Evolutionary conservation across 2,113 vertebrate species (phyloP), one percentile per base, ranked within the genome.

Genomic region (Hystrix cristata): DNA sequence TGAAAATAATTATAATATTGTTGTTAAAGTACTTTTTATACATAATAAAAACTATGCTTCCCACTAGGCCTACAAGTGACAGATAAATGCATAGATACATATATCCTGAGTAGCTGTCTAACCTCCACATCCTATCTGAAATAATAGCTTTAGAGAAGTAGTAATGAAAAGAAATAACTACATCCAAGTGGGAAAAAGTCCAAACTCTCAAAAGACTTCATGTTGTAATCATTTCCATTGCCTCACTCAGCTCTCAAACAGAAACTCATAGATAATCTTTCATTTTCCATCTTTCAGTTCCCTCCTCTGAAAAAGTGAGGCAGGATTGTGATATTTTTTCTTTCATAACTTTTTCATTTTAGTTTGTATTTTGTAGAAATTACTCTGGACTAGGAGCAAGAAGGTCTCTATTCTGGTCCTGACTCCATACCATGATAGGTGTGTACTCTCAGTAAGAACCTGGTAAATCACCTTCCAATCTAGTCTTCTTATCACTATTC

Each of bases 31-130:
- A 38, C 92, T 76, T 93, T 91, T 80, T 94, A 96, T 81, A 62
- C 79, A 43, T 84, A 94, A 69, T 92, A n/a, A 87, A 87, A 93
- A 84, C 74, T 96, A 65, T 76, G 74, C 74, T 91, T 90, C 80
- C 87, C 67, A 60, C 34, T 62, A 92, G 94, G 94, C 90, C 74
- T 90, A 64, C 15, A 94, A 95, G 82, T 0, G 0, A 76, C 38
- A 55, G 87, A 79, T 90, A 29, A 72, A 65, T 38, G 72, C 74
- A 25, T 16, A 31, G 6, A 46, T 16, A 85, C 48, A 31, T 43
- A 38, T 14, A 38, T 84, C 16, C 31, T 74, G 11, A 7, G 11
- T 82, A 2, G 18, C 4, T 9, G 48, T 78, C 18, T 38, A 34
- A n/a, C 78, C 51, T 87, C 78, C 25, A 1, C 48, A 74, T 81